Evolutionary conservation across 2,113 vertebrate species (phyloP).

Genomic region (Chamaetylas fuelleborni): DNA sequence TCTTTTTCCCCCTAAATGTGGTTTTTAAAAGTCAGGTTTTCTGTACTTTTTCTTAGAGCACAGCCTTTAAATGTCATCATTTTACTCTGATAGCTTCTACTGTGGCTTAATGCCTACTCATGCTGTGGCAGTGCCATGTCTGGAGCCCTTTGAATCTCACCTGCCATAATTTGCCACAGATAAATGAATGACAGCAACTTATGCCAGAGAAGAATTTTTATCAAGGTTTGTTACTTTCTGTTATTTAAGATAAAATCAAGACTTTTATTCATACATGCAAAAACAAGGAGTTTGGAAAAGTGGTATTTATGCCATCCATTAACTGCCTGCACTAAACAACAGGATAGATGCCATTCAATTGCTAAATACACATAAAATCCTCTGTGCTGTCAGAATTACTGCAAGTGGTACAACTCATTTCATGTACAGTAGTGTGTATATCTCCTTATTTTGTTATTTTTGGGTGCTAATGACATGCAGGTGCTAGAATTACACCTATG

Average conservation of each 20-base stretch:
- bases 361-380: neutral
- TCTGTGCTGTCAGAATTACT: neutral
- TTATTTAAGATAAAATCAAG: neutral
- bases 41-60: neutral
- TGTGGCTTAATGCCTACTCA: neutral
- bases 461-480: neutral
- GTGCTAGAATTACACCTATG: no score
- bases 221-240: neutral
- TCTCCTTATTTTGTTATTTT: neutral
- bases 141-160: neutral
- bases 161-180: neutral
- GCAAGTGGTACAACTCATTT: neutral
- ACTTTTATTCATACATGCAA: neutral
- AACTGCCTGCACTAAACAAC: neutral
- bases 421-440: neutral
- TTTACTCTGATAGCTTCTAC: neutral
- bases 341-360: neutral
- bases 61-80: neutral
- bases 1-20: accelerated
- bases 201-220: neutral
- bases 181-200: neutral
- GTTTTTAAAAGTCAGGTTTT: neutral
- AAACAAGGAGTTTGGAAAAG: neutral
- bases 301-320: neutral
- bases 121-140: neutral